A percentile compares a stretch with the other conserved stretches of the same genome.
Conservation (phyloP, 2,888 invertebrate species). For the Ethmia dodecea region DNA sequence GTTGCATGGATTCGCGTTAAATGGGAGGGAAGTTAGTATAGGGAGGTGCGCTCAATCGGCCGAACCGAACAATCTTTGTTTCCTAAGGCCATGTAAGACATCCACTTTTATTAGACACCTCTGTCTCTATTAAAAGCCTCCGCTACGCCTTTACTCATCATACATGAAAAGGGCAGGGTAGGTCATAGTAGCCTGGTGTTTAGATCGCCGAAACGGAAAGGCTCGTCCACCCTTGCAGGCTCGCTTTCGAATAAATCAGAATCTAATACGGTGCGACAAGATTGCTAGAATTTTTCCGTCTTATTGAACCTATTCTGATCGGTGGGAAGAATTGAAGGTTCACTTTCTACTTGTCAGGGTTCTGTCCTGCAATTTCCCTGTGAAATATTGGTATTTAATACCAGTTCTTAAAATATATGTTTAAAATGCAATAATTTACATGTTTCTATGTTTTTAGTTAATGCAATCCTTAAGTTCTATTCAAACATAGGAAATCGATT, state of each 20-base stretch:
- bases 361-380: no score
- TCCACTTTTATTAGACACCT: conserved; percentile 46
- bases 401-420: no score
- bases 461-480: no score
- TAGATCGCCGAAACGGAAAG: conserved; percentile 38
- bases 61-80: conserved; percentile 70
- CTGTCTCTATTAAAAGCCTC: conserved; percentile 30
- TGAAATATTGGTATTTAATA: no score
- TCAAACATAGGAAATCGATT: conserved; percentile 24
- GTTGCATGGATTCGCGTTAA: conserved; percentile 73
- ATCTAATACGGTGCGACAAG: conserved; percentile 64
- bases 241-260: conserved; percentile 67
- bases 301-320: conserved; percentile 55
- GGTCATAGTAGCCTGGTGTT: conserved; percentile 41
- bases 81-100: conserved; percentile 62
- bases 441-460: no score
- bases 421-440: no score
- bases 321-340: conserved; percentile 11
- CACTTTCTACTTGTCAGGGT: neutral
- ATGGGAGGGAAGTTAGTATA: conserved; percentile 74
- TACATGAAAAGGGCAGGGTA: conserved; percentile 24
- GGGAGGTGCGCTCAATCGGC: conserved; percentile 70
- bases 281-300: conserved; percentile 62
- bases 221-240: conserved; percentile 57
- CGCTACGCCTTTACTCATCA: conserved; percentile 16